phyloP scores from a whole-genome alignment of 1,140 invertebrate species.

The Cyclina sinensis region DNA sequence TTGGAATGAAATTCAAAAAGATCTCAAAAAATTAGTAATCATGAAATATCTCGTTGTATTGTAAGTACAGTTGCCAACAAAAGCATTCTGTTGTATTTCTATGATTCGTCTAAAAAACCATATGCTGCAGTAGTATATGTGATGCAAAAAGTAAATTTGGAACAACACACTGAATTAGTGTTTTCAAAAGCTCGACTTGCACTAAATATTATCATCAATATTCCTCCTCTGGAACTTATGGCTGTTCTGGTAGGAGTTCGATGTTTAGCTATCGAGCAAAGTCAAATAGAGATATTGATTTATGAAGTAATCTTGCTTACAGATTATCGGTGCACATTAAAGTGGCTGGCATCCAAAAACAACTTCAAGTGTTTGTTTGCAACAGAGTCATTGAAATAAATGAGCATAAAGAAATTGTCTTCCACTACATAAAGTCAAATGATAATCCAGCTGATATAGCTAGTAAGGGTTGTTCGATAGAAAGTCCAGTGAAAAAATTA shows the following conservation, averaged over 20 bases:
- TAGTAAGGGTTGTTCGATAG: no score
- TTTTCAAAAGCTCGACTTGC: conserved; percentile 2
- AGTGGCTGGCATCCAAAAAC: background rate
- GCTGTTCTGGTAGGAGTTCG: background rate
- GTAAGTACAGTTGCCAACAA: background rate
- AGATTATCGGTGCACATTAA: background rate
- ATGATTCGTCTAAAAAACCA: background rate
- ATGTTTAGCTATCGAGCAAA: background rate
- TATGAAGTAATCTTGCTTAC: background rate
- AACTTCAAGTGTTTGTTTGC: no score
- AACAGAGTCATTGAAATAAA: no score
- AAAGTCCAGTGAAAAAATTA: no score
- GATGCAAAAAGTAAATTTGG: background rate
- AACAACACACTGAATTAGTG: background rate
- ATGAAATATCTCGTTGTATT: background rate
- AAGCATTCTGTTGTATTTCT: background rate
- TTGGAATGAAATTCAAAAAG: no score
- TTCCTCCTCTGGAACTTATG: background rate
- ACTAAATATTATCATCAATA: background rate
- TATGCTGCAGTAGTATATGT: background rate
- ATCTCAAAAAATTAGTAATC: background rate
- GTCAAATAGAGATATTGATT: background rate
- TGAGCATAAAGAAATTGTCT: no score
- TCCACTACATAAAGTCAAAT: no score
- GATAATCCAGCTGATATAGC: no score